phyloP scores from a whole-genome alignment of 2,888 invertebrate species.

The Metalampra italica region DNA sequence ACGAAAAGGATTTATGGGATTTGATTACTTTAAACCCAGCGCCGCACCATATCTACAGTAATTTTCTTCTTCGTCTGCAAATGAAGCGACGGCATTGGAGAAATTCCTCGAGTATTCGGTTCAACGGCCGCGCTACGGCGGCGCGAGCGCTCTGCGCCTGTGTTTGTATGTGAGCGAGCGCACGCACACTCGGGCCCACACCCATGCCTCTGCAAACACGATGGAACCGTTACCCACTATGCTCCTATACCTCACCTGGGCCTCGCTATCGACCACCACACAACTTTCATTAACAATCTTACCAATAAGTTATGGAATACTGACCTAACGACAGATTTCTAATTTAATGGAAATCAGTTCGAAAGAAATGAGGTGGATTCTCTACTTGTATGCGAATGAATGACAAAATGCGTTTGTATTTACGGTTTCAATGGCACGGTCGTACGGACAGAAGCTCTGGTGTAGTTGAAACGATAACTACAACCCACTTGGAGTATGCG shows the following conservation, averaged over 20 bases:
- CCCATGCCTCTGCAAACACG: slow-evolving; percentile 67
- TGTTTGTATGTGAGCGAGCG: slow-evolving; percentile 50
- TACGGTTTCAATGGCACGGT: background rate
- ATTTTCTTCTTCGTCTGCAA: slow-evolving; percentile 64
- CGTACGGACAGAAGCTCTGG: background rate
- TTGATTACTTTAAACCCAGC: slow-evolving; percentile 9
- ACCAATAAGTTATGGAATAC: background rate
- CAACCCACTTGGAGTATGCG: slow-evolving; percentile 38
- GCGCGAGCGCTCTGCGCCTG: slow-evolving; percentile 53
- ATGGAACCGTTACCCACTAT: slow-evolving; percentile 67
- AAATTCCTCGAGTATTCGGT: slow-evolving; percentile 76
- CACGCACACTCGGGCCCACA: slow-evolving; percentile 58
- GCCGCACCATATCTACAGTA: slow-evolving; percentile 43
- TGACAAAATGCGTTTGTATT: too few species aligned
- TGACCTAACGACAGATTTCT: background rate
- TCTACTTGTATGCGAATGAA: background rate
- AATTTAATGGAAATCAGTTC: background rate
- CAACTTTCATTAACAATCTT: slow-evolving; percentile 5
- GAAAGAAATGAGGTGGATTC: background rate
- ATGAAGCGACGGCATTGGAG: slow-evolving; percentile 60
- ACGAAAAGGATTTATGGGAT: too few species aligned
- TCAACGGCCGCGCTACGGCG: slow-evolving; percentile 72
- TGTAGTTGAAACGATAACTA: slow-evolving; percentile 21
- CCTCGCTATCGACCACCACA: slow-evolving; percentile 26
- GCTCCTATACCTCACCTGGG: slow-evolving; percentile 53